Conservation (phyloP, 1,140 invertebrate species). For the Phortica variegata region DNA sequence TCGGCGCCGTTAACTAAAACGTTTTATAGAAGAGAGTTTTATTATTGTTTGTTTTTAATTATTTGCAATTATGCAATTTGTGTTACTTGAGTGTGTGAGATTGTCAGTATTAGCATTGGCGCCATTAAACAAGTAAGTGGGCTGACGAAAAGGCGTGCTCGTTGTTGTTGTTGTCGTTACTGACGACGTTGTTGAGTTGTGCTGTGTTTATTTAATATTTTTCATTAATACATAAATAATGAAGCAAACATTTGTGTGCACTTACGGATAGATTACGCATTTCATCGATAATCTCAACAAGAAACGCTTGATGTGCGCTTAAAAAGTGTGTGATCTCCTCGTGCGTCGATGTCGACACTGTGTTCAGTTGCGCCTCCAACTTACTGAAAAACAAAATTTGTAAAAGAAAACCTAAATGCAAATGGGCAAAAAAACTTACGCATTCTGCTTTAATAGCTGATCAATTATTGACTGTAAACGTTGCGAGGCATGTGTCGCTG, state of each 20-base stretch:
- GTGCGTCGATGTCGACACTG: constrained; percentile 27
- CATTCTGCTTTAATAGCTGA: constrained; percentile 38
- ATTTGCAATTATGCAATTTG: no score
- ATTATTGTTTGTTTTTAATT: no score
- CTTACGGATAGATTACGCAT: constrained; percentile 49
- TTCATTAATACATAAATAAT: neutral
- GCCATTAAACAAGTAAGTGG: constrained; percentile 14
- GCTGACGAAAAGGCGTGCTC: constrained; percentile 2
- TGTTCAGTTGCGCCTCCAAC: constrained; percentile 37
- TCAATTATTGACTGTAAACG: constrained; percentile 48
- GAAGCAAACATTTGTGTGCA: no score
- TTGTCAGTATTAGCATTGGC: constrained; percentile 39
- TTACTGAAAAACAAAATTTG: constrained; percentile 27
- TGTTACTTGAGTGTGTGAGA: constrained; percentile 48
- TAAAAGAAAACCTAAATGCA: neutral
- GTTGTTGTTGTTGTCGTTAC: constrained; percentile 36
- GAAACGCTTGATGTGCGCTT: constrained; percentile 41
- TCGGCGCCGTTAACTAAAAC: constrained; percentile 48
- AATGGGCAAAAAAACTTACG: constrained; percentile 18
- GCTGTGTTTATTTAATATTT: neutral
- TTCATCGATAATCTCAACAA: constrained; percentile 48
- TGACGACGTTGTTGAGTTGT: constrained; percentile 14
- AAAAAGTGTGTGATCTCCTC: constrained; percentile 41
- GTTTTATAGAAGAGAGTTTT: neutral
- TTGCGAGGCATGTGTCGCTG: constrained; percentile 31